These are phyloP conservation scores for Glossophaga mutica DNA, from an alignment of 2,797 vertebrate genomes.

Conservation along the genomic window DNA sequence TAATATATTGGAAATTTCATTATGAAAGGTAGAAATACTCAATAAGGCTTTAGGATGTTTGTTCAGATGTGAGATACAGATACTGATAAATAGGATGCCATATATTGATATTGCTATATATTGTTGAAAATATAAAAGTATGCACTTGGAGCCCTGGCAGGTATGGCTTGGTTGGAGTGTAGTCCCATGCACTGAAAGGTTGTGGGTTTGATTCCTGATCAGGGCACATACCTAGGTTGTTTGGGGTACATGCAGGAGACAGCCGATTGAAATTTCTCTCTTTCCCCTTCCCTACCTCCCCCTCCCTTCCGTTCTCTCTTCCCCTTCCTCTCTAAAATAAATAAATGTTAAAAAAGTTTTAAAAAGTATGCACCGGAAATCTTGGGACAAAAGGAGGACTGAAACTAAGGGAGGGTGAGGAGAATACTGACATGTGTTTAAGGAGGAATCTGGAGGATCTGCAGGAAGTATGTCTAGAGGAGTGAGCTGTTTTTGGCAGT, in stretches of 20 bases:
- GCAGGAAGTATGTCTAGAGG: slow-evolving; percentile 59
- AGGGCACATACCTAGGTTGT: background rate
- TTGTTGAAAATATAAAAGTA: slow-evolving; percentile 52
- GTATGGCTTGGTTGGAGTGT: background rate
- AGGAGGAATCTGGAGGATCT: slow-evolving; percentile 42
- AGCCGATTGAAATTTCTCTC: background rate
- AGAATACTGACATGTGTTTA: slow-evolving; percentile 37
- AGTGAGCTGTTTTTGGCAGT: slow-evolving; percentile 63
- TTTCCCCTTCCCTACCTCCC: too few relatives aligned
- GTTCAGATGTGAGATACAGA: background rate
- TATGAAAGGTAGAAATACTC: slow-evolving; percentile 25
- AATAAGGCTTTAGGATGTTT: background rate
- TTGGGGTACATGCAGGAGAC: background rate
- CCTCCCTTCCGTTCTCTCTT: background rate
- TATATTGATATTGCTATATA: background rate
- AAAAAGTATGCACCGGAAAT: background rate
- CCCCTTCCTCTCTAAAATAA: background rate
- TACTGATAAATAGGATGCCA: background rate
- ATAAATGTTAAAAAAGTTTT: background rate
- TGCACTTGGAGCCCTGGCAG: background rate
- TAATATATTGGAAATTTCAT: slow-evolving; percentile 23
- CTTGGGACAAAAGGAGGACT: slow-evolving; percentile 37
- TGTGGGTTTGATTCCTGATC: background rate
- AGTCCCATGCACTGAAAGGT: background rate
- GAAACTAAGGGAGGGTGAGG: slow-evolving; percentile 21